phyloP scores from a whole-genome alignment of 1,140 invertebrate genomes.

The Adelges cooleyi region DNA sequence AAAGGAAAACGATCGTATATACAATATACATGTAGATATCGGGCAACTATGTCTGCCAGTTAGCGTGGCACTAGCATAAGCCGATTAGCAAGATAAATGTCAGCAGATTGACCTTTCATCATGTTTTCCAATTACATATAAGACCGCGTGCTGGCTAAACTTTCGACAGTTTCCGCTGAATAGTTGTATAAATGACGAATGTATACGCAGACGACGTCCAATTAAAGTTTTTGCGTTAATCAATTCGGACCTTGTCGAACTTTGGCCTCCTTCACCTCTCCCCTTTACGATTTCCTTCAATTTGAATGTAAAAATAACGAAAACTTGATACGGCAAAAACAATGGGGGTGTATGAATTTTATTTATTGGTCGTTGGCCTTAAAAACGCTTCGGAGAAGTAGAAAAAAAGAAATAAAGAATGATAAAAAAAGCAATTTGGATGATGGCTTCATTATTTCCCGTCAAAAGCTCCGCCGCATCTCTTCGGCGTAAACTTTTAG shows the following conservation, averaged over 20 bases:
- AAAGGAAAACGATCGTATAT: too few species aligned
- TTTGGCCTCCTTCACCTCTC: too few species aligned
- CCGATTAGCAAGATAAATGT: background rate
- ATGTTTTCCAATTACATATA: too few species aligned
- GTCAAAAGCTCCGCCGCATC: background rate
- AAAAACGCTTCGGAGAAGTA: background rate
- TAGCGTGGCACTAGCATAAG: too few species aligned
- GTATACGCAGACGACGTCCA: too few species aligned
- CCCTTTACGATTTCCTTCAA: background rate
- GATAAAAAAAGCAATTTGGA: constrained; percentile 13
- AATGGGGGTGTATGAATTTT: too few species aligned
- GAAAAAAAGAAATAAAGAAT: background rate
- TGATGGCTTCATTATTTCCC: constrained; percentile 19
- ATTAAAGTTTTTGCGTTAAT: background rate
- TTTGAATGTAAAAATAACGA: background rate
- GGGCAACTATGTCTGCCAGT: too few species aligned
- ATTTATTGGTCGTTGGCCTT: too few species aligned
- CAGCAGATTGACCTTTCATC: too few species aligned
- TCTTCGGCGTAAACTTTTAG: background rate
- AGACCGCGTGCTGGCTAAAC: background rate
- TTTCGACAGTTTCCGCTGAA: too few species aligned
- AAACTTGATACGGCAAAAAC: background rate
- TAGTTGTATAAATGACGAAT: background rate
- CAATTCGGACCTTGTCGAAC: background rate
- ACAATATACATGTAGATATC: too few species aligned